These are phyloP conservation scores for Gambelia wislizenii DNA, from an alignment of 2,797 vertebrate genomes.

Conservation along the genomic window DNA sequence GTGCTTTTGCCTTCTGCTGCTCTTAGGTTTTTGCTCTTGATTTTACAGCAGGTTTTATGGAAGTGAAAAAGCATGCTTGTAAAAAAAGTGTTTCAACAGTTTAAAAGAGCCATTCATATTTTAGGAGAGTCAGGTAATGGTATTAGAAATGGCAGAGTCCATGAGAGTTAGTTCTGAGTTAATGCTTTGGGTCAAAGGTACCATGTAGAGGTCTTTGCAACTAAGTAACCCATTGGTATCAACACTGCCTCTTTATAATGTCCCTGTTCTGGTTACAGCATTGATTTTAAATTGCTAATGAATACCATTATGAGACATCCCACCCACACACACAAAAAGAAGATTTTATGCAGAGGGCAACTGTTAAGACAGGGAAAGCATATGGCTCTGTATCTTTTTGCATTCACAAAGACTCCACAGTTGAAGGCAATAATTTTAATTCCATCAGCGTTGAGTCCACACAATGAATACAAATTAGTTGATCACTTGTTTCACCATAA, in stretches of 20 bases:
- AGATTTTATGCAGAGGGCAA: neutral
- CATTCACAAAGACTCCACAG: conserved; percentile 27
- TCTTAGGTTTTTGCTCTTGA: conserved; percentile 55
- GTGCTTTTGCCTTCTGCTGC: conserved; percentile 64
- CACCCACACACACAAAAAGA: neutral
- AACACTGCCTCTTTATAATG: conserved; percentile 24
- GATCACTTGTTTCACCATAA: conserved; percentile 40
- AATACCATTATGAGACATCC: conserved; percentile 8
- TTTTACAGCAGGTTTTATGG: conserved; percentile 47
- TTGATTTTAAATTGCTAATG: conserved; percentile 10
- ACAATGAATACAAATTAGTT: conserved; percentile 39
- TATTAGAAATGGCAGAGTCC: conserved; percentile 42
- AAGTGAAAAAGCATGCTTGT: conserved; percentile 45
- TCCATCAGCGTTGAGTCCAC: conserved; percentile 37
- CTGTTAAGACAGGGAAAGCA: conserved; percentile 31
- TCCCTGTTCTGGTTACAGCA: conserved; percentile 23
- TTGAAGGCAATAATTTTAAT: conserved; percentile 41
- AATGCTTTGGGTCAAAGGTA: conserved; percentile 46
- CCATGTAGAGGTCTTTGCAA: conserved; percentile 48
- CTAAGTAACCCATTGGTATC: conserved; percentile 34
- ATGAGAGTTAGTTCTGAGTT: conserved; percentile 44
- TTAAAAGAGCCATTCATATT: conserved; percentile 50
- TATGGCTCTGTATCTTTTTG: conserved; percentile 36
- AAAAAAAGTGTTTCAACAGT: conserved; percentile 30
- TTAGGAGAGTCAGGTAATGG: conserved; percentile 32